A percentile compares a stretch with the other conserved stretches of the same genome.
Conservation (phyloP, 2,113 vertebrate species). For the Colistium nudipinnis region DNA sequence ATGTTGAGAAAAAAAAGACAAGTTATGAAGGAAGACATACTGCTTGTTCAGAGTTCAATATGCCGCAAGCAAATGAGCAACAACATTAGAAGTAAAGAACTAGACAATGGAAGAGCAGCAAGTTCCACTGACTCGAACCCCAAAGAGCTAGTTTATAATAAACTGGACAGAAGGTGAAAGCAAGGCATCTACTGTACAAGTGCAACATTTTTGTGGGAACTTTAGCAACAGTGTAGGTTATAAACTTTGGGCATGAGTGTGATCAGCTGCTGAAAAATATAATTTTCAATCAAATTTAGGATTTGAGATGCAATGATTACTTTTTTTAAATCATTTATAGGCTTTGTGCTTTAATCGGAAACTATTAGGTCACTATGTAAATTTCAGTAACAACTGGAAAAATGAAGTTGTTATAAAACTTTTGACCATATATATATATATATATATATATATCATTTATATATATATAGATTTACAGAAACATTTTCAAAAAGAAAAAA, state of each 20-base stretch:
- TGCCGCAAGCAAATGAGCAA: neutral
- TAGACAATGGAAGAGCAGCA: neutral
- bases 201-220: neutral
- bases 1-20: neutral
- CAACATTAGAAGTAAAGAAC: neutral
- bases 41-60: neutral
- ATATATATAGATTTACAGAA: constrained; percentile 67
- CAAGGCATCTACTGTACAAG: neutral
- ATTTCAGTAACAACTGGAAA: constrained; percentile 19
- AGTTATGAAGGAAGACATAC: neutral
- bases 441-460: constrained; percentile 22
- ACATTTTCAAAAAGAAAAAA: constrained; percentile 88
- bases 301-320: neutral
- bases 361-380: neutral
- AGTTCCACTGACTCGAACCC: too few relatives aligned
- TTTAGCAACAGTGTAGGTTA: neutral
- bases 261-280: neutral
- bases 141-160: neutral
- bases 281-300: neutral
- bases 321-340: neutral
- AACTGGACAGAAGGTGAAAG: neutral
- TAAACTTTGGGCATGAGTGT: neutral
- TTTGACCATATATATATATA: constrained; percentile 1
- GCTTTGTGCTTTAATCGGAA: neutral
- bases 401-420: neutral